Percentiles rank a stretch among this genome's conserved stretches.
Evolutionary conservation across 2,888 invertebrate genomes (phyloP).

Genomic region (Nymphalis polychloros): DNA sequence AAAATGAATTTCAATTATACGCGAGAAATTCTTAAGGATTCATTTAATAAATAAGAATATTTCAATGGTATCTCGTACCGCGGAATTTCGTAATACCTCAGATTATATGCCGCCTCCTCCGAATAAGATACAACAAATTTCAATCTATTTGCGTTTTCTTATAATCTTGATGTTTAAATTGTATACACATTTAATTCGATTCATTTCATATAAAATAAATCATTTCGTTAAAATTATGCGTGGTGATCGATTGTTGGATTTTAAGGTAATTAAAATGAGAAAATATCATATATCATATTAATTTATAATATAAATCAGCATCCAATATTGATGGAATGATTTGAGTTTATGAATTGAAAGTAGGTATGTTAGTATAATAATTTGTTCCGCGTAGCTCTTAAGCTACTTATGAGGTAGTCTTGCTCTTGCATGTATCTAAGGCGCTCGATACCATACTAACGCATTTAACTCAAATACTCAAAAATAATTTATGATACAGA

Average conservation of each 20-base stretch:
- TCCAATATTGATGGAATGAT: too few relatives aligned
- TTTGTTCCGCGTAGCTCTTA: too few relatives aligned
- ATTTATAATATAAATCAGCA: too few relatives aligned
- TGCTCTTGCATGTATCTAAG: too few relatives aligned
- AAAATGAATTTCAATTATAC: slow-evolving; percentile 16
- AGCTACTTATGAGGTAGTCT: too few relatives aligned
- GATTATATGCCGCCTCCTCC: slow-evolving; percentile 16
- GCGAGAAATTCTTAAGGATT: slow-evolving; percentile 6
- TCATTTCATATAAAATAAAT: background rate
- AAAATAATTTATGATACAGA: too few relatives aligned
- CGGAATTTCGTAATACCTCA: slow-evolving; percentile 18
- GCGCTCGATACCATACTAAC: too few relatives aligned
- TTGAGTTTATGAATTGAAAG: too few relatives aligned
- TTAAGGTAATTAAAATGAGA: too few relatives aligned
- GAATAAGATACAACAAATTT: slow-evolving; percentile 21
- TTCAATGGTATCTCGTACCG: slow-evolving; percentile 17
- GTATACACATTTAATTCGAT: background rate
- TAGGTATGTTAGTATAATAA: too few relatives aligned
- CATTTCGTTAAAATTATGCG: background rate
- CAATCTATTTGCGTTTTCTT: slow-evolving; percentile 21
- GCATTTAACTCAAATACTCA: too few relatives aligned
- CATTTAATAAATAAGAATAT: slow-evolving; percentile 18
- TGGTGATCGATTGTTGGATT: background rate
- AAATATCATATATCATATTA: too few relatives aligned
- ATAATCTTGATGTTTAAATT: slow-evolving; percentile 17